Conservation (phyloP, 2,797 vertebrate genomes). For the Eulemur rubriventer region DNA sequence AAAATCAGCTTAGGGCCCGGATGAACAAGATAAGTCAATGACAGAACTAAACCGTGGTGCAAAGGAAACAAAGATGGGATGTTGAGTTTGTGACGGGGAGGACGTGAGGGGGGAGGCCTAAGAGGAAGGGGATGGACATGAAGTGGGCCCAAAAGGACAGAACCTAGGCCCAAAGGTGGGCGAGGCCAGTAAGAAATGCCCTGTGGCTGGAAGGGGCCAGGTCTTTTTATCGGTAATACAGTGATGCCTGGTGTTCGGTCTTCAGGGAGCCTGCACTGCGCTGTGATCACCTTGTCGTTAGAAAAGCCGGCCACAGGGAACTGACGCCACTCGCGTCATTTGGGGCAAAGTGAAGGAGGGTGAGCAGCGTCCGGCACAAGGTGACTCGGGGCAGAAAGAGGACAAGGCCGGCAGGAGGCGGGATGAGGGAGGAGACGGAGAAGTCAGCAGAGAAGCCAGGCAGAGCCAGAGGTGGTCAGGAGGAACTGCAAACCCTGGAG, state of each 20-base stretch:
- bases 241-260: background rate
- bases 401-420: background rate
- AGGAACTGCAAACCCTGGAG: background rate
- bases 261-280: background rate
- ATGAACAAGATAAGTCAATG: background rate
- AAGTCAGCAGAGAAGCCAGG: background rate
- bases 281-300: rapidly evolving
- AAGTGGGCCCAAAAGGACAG: background rate
- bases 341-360: background rate
- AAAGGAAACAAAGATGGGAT: background rate
- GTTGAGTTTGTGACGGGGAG: background rate
- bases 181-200: background rate
- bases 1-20: background rate
- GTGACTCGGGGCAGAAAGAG: background rate
- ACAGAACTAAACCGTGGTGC: background rate
- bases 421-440: background rate
- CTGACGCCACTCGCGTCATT: background rate
- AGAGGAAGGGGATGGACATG: background rate
- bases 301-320: background rate
- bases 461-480: background rate
- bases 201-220: rapidly evolving
- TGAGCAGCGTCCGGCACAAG: background rate
- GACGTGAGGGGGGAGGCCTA: background rate
- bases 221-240: background rate
- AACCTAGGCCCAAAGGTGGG: background rate